Evolutionary conservation across 2,888 invertebrate genomes (phyloP).

Genomic region (Zonitis immaculata): DNA sequence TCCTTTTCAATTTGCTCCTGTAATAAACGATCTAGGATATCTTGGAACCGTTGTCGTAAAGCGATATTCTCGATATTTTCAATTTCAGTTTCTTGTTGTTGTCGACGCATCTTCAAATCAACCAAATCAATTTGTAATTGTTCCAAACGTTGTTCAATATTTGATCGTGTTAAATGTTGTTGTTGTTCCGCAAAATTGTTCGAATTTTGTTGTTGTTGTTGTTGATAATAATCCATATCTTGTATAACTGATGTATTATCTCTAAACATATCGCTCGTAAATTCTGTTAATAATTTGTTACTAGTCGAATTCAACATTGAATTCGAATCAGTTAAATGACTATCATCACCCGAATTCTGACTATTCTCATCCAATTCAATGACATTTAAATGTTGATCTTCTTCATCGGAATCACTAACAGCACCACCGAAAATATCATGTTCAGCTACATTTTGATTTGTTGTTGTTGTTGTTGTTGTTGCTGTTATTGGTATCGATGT

Average conservation of each 20-base stretch:
- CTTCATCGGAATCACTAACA: slow-evolving; percentile 85
- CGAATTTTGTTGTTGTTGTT: slow-evolving; percentile 8
- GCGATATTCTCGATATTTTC: slow-evolving; percentile 81
- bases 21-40: slow-evolving; percentile 71
- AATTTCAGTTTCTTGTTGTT: slow-evolving; percentile 78
- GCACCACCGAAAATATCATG: slow-evolving; percentile 91
- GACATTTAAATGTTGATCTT: slow-evolving; percentile 63
- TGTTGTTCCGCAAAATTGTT: slow-evolving; percentile 14
- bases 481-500: background rate
- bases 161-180: slow-evolving; percentile 34
- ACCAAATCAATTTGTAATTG: slow-evolving; percentile 69
- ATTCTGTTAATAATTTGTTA: slow-evolving; percentile 55
- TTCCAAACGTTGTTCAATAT: slow-evolving; percentile 57
- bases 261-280: slow-evolving; percentile 59
- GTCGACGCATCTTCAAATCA: slow-evolving; percentile 67
- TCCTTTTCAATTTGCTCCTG: slow-evolving; percentile 78
- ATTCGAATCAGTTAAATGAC: slow-evolving; percentile 66
- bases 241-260: slow-evolving; percentile 40
- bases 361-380: slow-evolving; percentile 77
- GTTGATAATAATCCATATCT: slow-evolving; percentile 45
- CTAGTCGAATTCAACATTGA: slow-evolving; percentile 50
- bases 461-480: slow-evolving; percentile 19
- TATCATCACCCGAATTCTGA: slow-evolving; percentile 68
- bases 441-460: slow-evolving; percentile 55
- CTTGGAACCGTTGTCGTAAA: slow-evolving; percentile 70